Percentiles rank a stretch among this genome's conserved stretches.
Conservation (phyloP, 2,888 invertebrate species). For the Lymantria monacha region DNA sequence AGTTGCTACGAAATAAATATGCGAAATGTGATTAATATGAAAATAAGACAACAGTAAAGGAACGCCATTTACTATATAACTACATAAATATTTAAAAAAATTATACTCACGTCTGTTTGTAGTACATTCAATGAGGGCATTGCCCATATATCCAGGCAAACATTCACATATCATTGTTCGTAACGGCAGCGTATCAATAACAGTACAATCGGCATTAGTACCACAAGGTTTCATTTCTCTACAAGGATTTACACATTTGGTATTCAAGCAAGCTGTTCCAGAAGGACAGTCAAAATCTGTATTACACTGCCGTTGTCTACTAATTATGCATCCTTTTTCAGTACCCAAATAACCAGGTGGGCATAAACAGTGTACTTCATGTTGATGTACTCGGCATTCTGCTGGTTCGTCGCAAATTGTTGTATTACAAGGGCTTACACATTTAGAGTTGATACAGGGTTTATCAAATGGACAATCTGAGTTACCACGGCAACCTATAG, state of each 20-base stretch:
- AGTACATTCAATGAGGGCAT: constrained; percentile 90
- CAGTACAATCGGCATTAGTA: constrained; percentile 89
- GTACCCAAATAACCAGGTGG: constrained; percentile 88
- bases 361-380: constrained; percentile 90
- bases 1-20: too few species aligned
- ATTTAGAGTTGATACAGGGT: constrained; percentile 91
- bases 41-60: too few species aligned
- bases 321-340: constrained; percentile 83
- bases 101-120: constrained; percentile 85
- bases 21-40: too few species aligned
- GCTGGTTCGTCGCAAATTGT: constrained; percentile 88
- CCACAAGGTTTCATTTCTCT: constrained; percentile 90
- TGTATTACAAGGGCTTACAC: constrained; percentile 88
- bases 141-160: constrained; percentile 91
- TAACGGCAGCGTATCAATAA: constrained; percentile 91
- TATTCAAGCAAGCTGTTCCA: constrained; percentile 91
- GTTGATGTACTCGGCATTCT: constrained; percentile 89
- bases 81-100: neutral
- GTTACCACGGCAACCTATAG: constrained; percentile 91
- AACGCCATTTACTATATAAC: too few species aligned
- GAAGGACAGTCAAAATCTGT: constrained; percentile 92
- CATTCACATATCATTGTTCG: constrained; percentile 95
- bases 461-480: constrained; percentile 90
- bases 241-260: constrained; percentile 93
- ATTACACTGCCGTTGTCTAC: constrained; percentile 85